These are phyloP conservation scores for Kuschelorhynchus macadamiae DNA, from an alignment of 2,888 invertebrate genomes.

Conservation along the genomic window DNA sequence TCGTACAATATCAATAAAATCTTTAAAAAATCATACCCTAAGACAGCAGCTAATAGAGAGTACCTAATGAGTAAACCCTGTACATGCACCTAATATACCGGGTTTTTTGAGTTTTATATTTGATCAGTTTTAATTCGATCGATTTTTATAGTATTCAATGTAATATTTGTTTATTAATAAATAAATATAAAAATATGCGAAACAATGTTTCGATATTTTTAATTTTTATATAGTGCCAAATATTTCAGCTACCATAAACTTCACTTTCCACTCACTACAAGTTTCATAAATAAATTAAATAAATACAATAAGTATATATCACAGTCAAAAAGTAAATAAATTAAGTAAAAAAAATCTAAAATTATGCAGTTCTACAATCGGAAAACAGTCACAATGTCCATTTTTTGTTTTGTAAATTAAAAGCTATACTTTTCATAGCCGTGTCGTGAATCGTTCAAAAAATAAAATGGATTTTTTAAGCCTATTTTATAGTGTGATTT, in stretches of 20 bases:
- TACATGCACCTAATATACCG: constrained; percentile 20
- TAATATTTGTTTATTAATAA: not conserved
- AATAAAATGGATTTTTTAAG: constrained; percentile 13
- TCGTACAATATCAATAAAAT: constrained; percentile 5
- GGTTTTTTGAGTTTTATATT: not conserved
- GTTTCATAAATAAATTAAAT: constrained; percentile 11
- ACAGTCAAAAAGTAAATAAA: constrained; percentile 22
- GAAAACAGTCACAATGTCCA: constrained; percentile 24
- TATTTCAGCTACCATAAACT: too few species aligned
- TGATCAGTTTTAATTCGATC: not conserved
- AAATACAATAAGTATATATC: constrained; percentile 20
- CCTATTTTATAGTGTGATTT: not conserved
- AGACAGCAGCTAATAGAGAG: constrained; percentile 3
- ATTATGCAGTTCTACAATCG: constrained; percentile 5
- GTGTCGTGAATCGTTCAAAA: not conserved
- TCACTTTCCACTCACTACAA: too few species aligned
- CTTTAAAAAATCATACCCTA: not conserved
- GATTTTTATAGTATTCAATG: not conserved
- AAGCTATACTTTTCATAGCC: constrained; percentile 12
- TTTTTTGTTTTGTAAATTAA: constrained; percentile 5
- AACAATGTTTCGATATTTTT: not conserved
- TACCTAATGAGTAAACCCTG: constrained; percentile 4
- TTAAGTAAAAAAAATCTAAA: constrained; percentile 21
- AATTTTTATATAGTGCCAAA: too few species aligned
- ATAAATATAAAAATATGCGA: not conserved